Percentiles rank a stretch among this genome's conserved stretches.
phyloP scores from a whole-genome alignment of 2,113 vertebrate species.

The Ascaphus truei region DNA sequence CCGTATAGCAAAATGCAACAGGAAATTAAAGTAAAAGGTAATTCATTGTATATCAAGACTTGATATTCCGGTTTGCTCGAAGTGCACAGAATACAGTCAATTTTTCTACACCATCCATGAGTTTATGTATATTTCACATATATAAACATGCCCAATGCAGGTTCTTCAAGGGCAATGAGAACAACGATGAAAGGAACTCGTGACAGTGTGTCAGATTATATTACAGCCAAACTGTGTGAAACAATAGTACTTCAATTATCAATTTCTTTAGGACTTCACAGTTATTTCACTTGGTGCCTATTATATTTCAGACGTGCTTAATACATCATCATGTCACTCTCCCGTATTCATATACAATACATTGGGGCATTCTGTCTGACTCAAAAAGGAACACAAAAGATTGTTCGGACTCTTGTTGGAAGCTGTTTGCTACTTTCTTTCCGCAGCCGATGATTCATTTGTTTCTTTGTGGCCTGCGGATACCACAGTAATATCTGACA shows the following conservation, averaged over 20 bases:
- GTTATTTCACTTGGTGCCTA: neutral
- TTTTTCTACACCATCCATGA: neutral
- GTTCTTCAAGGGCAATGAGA: neutral
- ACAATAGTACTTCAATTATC: neutral
- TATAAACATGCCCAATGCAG: neutral
- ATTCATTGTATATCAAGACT: neutral
- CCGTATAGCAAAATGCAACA: neutral
- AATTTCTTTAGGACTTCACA: conserved; percentile 8
- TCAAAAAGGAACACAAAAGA: too few species aligned
- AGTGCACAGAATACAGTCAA: neutral
- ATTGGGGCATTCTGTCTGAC: too few species aligned
- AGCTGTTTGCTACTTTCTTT: too few species aligned
- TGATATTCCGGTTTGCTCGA: neutral
- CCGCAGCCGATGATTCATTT: too few species aligned
- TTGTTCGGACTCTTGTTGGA: too few species aligned
- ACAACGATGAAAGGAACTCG: too few species aligned
- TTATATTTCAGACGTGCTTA: neutral
- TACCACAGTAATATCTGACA: too few species aligned
- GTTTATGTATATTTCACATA: neutral
- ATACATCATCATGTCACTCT: neutral
- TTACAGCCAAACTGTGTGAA: neutral
- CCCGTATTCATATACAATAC: too few species aligned
- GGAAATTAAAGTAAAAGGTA: neutral
- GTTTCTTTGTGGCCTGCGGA: too few species aligned
- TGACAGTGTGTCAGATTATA: neutral